A percentile compares a stretch with the other conserved stretches of the same genome.
Evolutionary conservation across 2,888 invertebrate genomes (phyloP).

Genomic region (Aspidapion aeneum): DNA sequence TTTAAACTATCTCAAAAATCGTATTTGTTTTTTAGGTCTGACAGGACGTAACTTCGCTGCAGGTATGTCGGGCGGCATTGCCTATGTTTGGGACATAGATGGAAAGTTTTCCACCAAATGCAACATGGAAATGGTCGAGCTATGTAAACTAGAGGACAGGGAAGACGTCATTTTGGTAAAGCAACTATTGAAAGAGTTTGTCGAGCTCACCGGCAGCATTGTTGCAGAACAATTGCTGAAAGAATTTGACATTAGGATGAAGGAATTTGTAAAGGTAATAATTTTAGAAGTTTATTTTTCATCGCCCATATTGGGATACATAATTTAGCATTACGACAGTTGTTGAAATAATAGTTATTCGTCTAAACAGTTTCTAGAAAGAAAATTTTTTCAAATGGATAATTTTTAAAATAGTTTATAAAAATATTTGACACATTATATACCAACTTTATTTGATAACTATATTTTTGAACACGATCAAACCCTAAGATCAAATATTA

Average conservation of each 20-base stretch:
- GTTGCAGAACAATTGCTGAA: slow-evolving; percentile 75
- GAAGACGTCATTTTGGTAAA: slow-evolving; percentile 79
- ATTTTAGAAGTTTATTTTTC: too few relatives aligned
- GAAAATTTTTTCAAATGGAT: too few relatives aligned
- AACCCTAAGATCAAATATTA: too few relatives aligned
- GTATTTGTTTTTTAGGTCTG: slow-evolving; percentile 63
- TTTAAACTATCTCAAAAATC: too few relatives aligned
- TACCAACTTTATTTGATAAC: too few relatives aligned
- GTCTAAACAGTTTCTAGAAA: too few relatives aligned
- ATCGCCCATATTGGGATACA: too few relatives aligned
- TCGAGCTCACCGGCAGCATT: slow-evolving; percentile 74
- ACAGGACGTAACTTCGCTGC: slow-evolving; percentile 99
- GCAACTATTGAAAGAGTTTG: slow-evolving; percentile 77
- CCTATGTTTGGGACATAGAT: slow-evolving; percentile 90
- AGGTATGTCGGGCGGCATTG: slow-evolving; percentile 94
- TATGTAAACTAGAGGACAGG: slow-evolving; percentile 72
- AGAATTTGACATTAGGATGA: slow-evolving; percentile 73
- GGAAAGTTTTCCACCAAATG: slow-evolving; percentile 84
- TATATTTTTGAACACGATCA: too few relatives aligned
- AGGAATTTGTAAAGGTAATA: slow-evolving; percentile 73
- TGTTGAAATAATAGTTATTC: too few relatives aligned
- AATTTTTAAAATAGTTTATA: too few relatives aligned
- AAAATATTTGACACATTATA: too few relatives aligned
- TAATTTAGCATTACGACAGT: too few relatives aligned
- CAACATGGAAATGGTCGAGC: slow-evolving; percentile 93